Percentiles rank a stretch among this genome's conserved stretches.
Evolutionary conservation across 92 coral and sea anemone species (phyloP).

Genomic region (Actinostola sp.): DNA sequence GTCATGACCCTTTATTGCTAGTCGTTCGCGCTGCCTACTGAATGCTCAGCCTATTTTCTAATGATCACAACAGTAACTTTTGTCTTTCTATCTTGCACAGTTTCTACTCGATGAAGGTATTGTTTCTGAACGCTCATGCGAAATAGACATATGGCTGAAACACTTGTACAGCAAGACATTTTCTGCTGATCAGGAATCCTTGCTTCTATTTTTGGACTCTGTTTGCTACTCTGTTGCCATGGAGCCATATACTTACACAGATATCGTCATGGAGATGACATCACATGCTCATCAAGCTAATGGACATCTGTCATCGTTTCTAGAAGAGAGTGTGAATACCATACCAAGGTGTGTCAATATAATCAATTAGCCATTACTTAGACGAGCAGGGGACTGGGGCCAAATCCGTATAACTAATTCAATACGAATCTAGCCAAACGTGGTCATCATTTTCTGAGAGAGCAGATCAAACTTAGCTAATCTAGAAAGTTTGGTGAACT

Average conservation of each 20-base stretch:
- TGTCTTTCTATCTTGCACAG: conserved; percentile 22
- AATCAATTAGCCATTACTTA: too few relatives aligned
- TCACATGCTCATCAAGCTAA: conserved; percentile 59
- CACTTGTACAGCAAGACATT: conserved; percentile 34
- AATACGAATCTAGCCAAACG: too few relatives aligned
- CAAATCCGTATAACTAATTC: too few relatives aligned
- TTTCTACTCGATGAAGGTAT: conserved; percentile 68
- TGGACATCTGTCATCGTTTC: background rate
- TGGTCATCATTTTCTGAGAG: too few relatives aligned
- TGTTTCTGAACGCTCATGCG: conserved; percentile 25
- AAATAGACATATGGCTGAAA: conserved; percentile 68
- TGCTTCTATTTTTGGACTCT: conserved; percentile 60
- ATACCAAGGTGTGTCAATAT: too few relatives aligned
- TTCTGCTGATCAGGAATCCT: conserved; percentile 20
- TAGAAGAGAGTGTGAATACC: background rate
- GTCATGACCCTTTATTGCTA: too few relatives aligned
- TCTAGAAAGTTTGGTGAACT: too few relatives aligned
- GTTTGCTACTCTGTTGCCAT: conserved; percentile 64
- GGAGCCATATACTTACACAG: conserved; percentile 78
- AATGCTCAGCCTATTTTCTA: too few relatives aligned
- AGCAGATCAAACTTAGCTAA: too few relatives aligned
- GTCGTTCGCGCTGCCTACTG: too few relatives aligned
- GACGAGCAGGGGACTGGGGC: too few relatives aligned
- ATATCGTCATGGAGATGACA: conserved; percentile 56
- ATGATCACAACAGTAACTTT: too few relatives aligned